Evolutionary conservation across 2,797 vertebrate genomes (phyloP).

Genomic region (Schizopygopsis pylzovi): DNA sequence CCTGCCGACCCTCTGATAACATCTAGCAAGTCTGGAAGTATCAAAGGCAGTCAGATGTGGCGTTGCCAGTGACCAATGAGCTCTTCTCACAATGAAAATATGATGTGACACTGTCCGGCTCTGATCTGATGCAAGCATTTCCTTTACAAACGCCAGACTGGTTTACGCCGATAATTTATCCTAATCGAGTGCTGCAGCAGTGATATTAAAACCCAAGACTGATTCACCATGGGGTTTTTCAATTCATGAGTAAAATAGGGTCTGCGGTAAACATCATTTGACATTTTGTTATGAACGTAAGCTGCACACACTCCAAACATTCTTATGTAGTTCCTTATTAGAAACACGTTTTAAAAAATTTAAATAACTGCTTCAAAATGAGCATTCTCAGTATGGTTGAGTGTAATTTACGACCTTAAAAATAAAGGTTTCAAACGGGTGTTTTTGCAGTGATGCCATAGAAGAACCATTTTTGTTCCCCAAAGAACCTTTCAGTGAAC

Average conservation of each 20-base stretch:
- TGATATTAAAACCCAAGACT: background rate
- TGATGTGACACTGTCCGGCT: background rate
- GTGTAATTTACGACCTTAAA: background rate
- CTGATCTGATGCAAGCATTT: background rate
- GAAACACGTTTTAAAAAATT: background rate
- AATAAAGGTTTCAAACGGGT: too few relatives aligned
- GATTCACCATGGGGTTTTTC: background rate
- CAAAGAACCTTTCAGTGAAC: too few relatives aligned
- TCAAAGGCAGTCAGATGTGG: conserved; percentile 26
- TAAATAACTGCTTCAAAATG: background rate
- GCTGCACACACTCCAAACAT: background rate
- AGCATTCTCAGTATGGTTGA: background rate
- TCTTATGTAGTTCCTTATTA: background rate
- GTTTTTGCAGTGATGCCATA: too few relatives aligned
- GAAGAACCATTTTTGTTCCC: too few relatives aligned
- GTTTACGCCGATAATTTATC: background rate
- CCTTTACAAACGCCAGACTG: background rate
- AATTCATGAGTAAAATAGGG: background rate
- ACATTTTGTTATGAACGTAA: background rate
- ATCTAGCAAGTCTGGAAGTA: conserved; percentile 23
- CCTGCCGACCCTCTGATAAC: conserved; percentile 30
- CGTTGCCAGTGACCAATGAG: conserved; percentile 5
- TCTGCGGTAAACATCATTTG: background rate
- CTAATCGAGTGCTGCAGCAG: background rate
- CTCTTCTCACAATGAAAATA: conserved; percentile 1